These are phyloP conservation scores for Drosophila lutescens DNA, from an alignment of 2,888 invertebrate species.

Conservation along the genomic window DNA sequence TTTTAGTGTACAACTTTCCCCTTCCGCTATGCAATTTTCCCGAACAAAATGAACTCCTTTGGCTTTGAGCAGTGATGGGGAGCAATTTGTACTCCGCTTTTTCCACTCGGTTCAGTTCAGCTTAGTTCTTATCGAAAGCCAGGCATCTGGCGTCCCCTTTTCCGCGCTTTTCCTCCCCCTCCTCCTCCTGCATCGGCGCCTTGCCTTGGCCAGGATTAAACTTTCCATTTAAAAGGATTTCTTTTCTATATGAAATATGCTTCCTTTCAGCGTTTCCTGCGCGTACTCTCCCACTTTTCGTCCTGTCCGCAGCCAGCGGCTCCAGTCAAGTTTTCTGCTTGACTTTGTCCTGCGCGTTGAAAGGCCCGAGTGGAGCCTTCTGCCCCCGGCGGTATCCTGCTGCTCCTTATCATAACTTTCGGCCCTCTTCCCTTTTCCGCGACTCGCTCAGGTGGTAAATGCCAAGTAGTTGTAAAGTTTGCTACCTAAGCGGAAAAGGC, in stretches of 20 bases:
- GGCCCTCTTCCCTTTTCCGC: conserved; percentile 12
- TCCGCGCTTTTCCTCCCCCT: conserved; percentile 12
- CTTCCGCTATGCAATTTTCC: conserved; percentile 39
- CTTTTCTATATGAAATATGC: conserved; percentile 75
- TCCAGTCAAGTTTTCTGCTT: conserved; percentile 73
- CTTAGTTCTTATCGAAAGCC: conserved; percentile 63
- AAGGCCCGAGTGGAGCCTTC: conserved; percentile 40
- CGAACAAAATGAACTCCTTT: conserved; percentile 43
- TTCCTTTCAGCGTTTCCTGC: conserved; percentile 53
- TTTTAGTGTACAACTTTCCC: conserved; percentile 9
- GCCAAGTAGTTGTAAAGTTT: conserved; percentile 77
- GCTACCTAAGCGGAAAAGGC: conserved; percentile 73
- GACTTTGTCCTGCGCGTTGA: conserved; percentile 73
- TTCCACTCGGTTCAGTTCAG: conserved; percentile 25
- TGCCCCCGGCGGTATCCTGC: conserved; percentile 33
- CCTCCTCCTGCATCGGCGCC: conserved; percentile 34
- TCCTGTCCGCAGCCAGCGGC: conserved; percentile 30
- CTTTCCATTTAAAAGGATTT: conserved; percentile 77
- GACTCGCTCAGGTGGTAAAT: conserved; percentile 67
- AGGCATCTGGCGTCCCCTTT: conserved; percentile 52
- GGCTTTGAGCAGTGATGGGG: conserved; percentile 21
- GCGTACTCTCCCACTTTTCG: conserved; percentile 23
- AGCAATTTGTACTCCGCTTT: conserved; percentile 39
- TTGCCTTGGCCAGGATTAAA: conserved; percentile 63
- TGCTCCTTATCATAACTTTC: conserved; percentile 77